These are phyloP conservation scores for Silurus meridionalis DNA, from an alignment of 2,113 vertebrate species.

Conservation along the genomic window DNA sequence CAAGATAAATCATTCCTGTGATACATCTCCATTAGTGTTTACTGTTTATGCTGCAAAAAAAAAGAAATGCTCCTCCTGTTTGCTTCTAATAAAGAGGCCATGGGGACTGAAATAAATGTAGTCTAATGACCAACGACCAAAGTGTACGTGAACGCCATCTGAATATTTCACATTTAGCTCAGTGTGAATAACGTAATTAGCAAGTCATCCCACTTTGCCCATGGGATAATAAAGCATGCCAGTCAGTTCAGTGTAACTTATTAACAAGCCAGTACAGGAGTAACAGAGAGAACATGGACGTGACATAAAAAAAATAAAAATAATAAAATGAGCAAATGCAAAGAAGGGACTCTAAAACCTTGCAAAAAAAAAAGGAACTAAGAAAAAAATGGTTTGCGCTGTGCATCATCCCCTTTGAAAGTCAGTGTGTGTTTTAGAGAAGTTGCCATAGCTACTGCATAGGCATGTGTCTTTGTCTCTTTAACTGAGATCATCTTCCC, in stretches of 20 bases:
- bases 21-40: slow-evolving; percentile 16
- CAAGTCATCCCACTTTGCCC: slow-evolving; percentile 23
- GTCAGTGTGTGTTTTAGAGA: slow-evolving; percentile 43
- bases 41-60: slow-evolving; percentile 17
- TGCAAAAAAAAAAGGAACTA: slow-evolving; percentile 9
- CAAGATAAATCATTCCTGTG: slow-evolving; percentile 8
- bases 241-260: slow-evolving; percentile 22
- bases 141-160: slow-evolving; percentile 17
- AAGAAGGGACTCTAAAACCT: slow-evolving; percentile 13
- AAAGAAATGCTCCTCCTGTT: slow-evolving; percentile 14
- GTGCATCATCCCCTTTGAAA: slow-evolving; percentile 12
- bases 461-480: slow-evolving; percentile 38
- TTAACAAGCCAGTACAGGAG: slow-evolving; percentile 22
- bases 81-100: slow-evolving; percentile 10
- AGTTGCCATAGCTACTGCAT: slow-evolving; percentile 52
- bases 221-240: not conserved
- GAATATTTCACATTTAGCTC: slow-evolving; percentile 37
- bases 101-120: slow-evolving; percentile 21
- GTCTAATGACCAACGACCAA: slow-evolving; percentile 33
- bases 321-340: not conserved
- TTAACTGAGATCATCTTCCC: slow-evolving; percentile 22
- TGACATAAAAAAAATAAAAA: not conserved
- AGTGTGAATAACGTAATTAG: slow-evolving; percentile 34
- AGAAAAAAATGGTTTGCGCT: not conserved
- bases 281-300: not conserved